Conservation (phyloP, 2,888 invertebrate genomes). For the Linnaemya tessellans region DNA sequence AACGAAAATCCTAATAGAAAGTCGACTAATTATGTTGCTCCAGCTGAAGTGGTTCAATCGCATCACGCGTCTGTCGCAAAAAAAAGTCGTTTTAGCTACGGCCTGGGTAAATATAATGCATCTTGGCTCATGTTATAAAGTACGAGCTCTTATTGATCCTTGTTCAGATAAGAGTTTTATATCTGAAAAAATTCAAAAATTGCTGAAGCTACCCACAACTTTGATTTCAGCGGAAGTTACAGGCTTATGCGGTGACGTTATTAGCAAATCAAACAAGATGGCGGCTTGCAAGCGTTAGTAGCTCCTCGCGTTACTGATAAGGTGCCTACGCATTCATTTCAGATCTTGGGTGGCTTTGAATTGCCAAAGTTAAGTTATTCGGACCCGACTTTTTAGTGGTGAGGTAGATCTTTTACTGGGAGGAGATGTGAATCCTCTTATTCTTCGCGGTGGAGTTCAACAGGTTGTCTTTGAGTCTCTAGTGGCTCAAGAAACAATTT, state of each 20-base stretch:
- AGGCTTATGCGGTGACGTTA: no score
- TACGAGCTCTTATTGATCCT: no score
- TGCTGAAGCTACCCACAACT: no score
- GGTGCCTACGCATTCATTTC: neutral
- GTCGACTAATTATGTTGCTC: neutral
- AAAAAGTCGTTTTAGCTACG: no score
- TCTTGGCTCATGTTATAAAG: neutral
- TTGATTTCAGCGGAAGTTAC: no score
- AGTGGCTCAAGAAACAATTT: no score
- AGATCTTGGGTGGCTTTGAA: no score
- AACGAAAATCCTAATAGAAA: neutral
- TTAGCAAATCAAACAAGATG: no score
- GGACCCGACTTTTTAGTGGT: neutral
- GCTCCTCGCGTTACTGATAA: neutral
- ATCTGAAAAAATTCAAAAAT: no score
- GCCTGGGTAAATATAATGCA: neutral
- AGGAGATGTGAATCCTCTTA: neutral
- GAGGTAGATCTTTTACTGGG: neutral
- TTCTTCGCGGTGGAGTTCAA: neutral
- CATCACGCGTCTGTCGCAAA: no score
- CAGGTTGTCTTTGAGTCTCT: neutral
- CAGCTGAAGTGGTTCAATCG: no score
- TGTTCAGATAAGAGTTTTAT: no score
- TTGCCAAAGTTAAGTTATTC: neutral
- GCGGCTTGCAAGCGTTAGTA: neutral